Conservation (phyloP, 2,888 invertebrate species). For the Micoletzkya japonica region DNA sequence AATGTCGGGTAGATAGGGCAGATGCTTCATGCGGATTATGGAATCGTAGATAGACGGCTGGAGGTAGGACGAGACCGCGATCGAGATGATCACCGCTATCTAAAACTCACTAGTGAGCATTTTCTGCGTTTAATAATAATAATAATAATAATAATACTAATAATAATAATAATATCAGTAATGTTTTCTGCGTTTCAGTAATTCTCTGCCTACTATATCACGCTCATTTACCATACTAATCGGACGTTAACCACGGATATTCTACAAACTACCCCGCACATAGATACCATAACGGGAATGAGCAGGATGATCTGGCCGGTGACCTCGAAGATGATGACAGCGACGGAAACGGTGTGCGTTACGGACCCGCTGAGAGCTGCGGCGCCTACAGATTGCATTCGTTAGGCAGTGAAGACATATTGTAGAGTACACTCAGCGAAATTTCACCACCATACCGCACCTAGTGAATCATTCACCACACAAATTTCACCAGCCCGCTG, state of each 20-base stretch:
- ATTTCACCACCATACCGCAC: too few relatives aligned
- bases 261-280: too few relatives aligned
- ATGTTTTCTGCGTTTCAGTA: too few relatives aligned
- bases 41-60: constrained; percentile 98
- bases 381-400: constrained; percentile 71
- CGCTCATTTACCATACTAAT: too few relatives aligned
- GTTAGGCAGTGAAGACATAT: too few relatives aligned
- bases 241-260: too few relatives aligned
- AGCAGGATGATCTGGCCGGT: constrained; percentile 97
- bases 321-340: constrained; percentile 96
- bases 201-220: too few relatives aligned
- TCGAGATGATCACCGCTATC: constrained; percentile 91
- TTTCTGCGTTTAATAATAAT: not conserved
- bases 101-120: constrained; percentile 58
- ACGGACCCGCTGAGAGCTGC: constrained; percentile 91
- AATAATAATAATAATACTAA: too few relatives aligned
- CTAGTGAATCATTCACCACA: too few relatives aligned
- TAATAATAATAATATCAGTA: too few relatives aligned
- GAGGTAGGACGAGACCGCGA: constrained; percentile 88
- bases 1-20: constrained; percentile 94
- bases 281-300: constrained; percentile 81
- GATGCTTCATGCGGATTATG: constrained; percentile 92
- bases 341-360: constrained; percentile 86
- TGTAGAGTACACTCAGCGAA: too few relatives aligned
- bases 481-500: too few relatives aligned